Evolutionary conservation across 2,888 invertebrate species (phyloP).

Genomic region (Drosophila recens): DNA sequence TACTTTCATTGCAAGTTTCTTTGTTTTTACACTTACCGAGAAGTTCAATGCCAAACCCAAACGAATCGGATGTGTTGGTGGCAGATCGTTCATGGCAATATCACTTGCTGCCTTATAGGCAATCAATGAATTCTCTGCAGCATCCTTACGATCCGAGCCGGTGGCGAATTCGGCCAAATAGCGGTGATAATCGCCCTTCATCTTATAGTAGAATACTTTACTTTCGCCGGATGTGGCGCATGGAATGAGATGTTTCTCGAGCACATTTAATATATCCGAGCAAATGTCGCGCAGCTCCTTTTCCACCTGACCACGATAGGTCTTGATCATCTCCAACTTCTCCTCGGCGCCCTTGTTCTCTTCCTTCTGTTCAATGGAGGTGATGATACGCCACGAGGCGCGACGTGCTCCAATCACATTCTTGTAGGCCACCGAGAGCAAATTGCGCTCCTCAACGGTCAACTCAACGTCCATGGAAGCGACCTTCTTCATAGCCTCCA

Average conservation of each 20-base stretch:
- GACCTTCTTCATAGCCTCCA: conserved; percentile 99
- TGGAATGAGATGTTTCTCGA: conserved; percentile 98
- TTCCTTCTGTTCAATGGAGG: conserved; percentile 99
- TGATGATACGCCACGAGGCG: conserved; percentile 99
- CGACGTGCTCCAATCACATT: conserved; percentile 99
- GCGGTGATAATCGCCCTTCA: conserved; percentile 99
- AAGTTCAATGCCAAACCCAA: conserved; percentile 99
- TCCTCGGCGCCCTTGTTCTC: conserved; percentile 97
- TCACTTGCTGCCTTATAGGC: conserved; percentile 99
- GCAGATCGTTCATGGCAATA: conserved; percentile 98
- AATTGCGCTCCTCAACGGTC: conserved; percentile 98
- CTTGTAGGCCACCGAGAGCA: conserved; percentile 99
- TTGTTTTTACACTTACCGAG: conserved; percentile 88
- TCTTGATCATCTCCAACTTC: conserved; percentile 97
- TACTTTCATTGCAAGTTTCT: not conserved
- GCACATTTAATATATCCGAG: conserved; percentile 96
- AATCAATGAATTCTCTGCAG: conserved; percentile 97
- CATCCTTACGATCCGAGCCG: conserved; percentile 98
- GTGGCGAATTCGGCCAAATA: conserved; percentile 99
- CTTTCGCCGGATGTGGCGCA: conserved; percentile 97
- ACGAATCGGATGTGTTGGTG: conserved; percentile 98
- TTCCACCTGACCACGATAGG: conserved; percentile 97
- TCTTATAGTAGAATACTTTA: conserved; percentile 99
- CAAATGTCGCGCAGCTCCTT: conserved; percentile 98
- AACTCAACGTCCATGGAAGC: conserved; percentile 97